These are phyloP conservation scores for Hydrolagus affinis DNA, from an alignment of 2,113 vertebrate genomes.

Conservation along the genomic window DNA sequence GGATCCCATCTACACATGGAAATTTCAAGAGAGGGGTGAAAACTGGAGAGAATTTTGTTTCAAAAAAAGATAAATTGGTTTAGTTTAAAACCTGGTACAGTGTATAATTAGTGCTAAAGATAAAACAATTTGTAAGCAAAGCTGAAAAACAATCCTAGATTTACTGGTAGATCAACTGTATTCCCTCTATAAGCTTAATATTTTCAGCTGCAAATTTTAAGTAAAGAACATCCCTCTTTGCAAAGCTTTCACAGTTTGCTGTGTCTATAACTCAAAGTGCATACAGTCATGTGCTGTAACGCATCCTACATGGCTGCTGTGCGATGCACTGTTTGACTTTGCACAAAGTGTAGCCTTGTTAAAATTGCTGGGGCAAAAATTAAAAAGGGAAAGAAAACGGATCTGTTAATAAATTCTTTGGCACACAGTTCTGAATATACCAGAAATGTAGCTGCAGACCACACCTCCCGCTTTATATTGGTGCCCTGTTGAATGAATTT, in stretches of 20 bases:
- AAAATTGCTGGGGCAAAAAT: neutral
- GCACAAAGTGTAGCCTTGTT: neutral
- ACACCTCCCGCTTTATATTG: neutral
- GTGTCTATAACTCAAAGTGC: constrained; percentile 5
- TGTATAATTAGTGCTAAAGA: too few relatives aligned
- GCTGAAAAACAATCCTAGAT: constrained; percentile 7
- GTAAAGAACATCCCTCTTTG: neutral
- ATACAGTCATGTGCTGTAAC: neutral
- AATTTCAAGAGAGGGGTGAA: neutral
- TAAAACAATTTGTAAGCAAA: neutral
- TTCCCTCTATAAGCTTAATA: constrained; percentile 2
- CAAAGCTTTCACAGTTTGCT: neutral
- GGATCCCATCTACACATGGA: too few relatives aligned
- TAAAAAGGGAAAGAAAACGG: neutral
- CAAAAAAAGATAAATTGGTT: neutral
- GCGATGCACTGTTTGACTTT: neutral
- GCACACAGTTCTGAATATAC: neutral
- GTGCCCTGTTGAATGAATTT: neutral
- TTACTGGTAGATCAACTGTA: neutral
- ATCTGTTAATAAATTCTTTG: neutral
- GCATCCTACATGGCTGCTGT: neutral
- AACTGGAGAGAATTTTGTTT: constrained; percentile 1
- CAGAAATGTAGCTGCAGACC: neutral
- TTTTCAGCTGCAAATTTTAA: constrained; percentile 1
- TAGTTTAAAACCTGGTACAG: neutral